Evolutionary conservation across 2,113 vertebrate genomes (phyloP).

Genomic region (Nothoprocta pentlandii): DNA sequence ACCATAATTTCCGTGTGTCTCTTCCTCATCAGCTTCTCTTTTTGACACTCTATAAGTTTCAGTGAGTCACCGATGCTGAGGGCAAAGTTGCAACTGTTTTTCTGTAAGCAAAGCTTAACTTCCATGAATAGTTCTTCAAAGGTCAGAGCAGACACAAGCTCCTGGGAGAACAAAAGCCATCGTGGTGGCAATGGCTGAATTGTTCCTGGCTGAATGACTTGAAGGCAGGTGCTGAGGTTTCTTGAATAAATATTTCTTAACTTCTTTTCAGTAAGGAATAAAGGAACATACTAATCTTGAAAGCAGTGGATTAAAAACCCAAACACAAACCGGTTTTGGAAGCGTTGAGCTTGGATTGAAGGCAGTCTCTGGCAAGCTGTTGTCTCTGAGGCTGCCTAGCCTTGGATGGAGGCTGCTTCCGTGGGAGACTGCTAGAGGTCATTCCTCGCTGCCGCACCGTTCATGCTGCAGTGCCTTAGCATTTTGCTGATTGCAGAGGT

Average conservation of each 20-base stretch:
- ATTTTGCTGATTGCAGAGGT: background rate
- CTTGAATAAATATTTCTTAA: constrained; percentile 46
- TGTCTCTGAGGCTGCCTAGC: too few relatives aligned
- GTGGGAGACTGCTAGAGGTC: background rate
- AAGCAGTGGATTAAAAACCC: background rate
- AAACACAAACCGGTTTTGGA: background rate
- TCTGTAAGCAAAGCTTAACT: background rate
- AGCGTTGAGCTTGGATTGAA: background rate
- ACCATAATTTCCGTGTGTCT: background rate
- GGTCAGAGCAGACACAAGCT: background rate
- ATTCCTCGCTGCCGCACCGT: fast-evolving
- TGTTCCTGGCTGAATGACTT: background rate
- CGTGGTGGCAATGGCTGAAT: background rate
- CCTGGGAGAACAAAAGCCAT: fast-evolving
- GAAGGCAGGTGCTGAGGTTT: background rate
- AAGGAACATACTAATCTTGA: background rate
- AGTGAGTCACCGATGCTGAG: background rate
- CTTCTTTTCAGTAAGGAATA: background rate
- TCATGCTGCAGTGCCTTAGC: background rate
- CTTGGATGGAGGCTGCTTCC: background rate
- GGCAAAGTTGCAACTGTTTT: fast-evolving
- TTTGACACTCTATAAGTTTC: background rate
- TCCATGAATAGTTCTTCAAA: fast-evolving
- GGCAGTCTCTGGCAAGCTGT: background rate
- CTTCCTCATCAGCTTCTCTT: background rate